These are phyloP conservation scores for Rhizomys pruinosus DNA, from an alignment of 2,113 vertebrate genomes.

Conservation along the genomic window DNA sequence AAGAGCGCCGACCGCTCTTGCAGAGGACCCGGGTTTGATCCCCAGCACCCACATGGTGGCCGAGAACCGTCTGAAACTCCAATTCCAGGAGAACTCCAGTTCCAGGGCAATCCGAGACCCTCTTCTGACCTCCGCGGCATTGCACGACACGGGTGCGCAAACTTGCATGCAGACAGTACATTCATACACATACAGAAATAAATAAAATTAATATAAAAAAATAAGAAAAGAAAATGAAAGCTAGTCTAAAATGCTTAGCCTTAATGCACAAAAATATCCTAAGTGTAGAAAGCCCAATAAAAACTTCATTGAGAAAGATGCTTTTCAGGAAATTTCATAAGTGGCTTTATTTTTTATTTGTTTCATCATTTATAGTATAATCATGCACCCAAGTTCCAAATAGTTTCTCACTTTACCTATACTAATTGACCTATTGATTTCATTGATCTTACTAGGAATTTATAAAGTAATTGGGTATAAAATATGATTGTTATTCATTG, in stretches of 20 bases:
- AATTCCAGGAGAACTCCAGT: no score
- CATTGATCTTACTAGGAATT: not conserved
- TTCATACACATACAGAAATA: no score
- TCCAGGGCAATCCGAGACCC: no score
- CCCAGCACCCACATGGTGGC: no score
- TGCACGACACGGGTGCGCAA: no score
- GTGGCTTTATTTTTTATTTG: not conserved
- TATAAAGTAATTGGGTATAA: not conserved
- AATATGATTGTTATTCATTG: not conserved
- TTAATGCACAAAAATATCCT: not conserved
- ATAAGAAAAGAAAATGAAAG: conserved; percentile 52
- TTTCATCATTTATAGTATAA: not conserved
- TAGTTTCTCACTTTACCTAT: not conserved
- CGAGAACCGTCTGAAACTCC: no score
- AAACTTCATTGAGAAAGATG: not conserved
- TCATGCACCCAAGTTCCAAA: not conserved
- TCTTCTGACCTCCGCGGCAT: no score
- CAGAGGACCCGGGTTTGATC: no score
- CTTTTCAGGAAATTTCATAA: not conserved
- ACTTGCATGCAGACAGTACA: no score
- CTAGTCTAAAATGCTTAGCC: not conserved
- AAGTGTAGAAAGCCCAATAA: not conserved
- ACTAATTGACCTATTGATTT: not conserved
- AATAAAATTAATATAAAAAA: no score
- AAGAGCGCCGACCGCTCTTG: no score